These are phyloP conservation scores for Gymnopithys bicolor DNA, from an alignment of 2,797 vertebrate genomes.

Conservation along the genomic window DNA sequence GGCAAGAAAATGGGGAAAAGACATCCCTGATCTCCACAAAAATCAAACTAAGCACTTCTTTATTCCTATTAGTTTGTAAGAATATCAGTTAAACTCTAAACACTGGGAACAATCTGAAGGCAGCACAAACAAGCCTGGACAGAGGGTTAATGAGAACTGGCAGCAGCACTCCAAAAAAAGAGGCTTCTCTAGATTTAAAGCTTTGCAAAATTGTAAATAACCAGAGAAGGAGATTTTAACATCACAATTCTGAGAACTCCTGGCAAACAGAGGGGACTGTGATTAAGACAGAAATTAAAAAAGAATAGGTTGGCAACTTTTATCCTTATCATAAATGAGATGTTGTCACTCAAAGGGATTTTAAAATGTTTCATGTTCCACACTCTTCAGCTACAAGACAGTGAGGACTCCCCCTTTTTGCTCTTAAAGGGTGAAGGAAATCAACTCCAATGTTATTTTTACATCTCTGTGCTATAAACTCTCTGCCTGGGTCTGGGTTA, in stretches of 20 bases:
- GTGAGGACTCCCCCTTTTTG: neutral
- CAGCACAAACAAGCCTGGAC: neutral
- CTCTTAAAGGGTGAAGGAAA: neutral
- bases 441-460: neutral
- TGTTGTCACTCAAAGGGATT: neutral
- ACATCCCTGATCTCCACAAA: neutral
- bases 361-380: neutral
- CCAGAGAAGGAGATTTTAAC: neutral
- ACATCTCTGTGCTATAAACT: neutral
- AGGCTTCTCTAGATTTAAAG: neutral
- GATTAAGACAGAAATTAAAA: neutral
- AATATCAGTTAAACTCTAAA: neutral
- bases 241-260: neutral
- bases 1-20: neutral
- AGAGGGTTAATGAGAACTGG: neutral
- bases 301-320: neutral
- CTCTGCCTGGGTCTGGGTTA: neutral
- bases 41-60: neutral
- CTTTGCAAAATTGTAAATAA: neutral
- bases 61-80: neutral
- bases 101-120: neutral
- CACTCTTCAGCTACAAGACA: neutral
- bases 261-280: neutral
- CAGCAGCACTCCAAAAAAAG: neutral
- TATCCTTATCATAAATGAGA: neutral